These are phyloP conservation scores for Dermochelys coriacea DNA, from an alignment of 2,797 vertebrate genomes.

Conservation along the genomic window DNA sequence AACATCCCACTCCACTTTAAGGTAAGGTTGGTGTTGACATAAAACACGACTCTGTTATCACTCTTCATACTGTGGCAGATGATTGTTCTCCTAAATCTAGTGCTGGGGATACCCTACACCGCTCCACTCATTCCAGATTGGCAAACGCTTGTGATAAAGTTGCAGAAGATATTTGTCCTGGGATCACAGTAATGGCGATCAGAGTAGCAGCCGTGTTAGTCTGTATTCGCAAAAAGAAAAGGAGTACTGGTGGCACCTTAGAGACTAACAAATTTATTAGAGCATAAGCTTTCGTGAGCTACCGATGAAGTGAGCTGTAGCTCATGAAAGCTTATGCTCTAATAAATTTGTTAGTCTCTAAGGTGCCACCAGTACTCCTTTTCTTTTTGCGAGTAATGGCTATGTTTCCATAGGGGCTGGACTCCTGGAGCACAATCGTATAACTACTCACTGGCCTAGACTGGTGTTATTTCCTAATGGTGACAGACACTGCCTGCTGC, in stretches of 20 bases:
- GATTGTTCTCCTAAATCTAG: neutral
- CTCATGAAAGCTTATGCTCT: no score
- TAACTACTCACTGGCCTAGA: neutral
- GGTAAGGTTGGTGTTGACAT: neutral
- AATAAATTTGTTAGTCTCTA: no score
- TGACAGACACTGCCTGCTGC: neutral
- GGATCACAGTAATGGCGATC: neutral
- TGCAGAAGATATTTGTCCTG: neutral
- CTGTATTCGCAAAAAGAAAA: no score
- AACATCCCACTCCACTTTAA: neutral
- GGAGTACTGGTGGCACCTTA: no score
- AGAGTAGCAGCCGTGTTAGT: no score
- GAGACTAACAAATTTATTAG: no score
- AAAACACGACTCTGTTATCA: neutral
- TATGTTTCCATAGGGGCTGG: neutral
- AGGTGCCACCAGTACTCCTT: no score
- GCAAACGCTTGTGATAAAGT: neutral
- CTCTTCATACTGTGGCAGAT: neutral
- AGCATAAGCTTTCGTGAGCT: no score
- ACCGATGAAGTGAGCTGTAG: no score
- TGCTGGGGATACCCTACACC: fast-evolving
- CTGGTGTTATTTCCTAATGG: neutral
- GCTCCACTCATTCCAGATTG: neutral
- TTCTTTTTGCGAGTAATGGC: no score
- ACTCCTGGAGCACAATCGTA: neutral